These are phyloP conservation scores for Myzus persicae DNA, from an alignment of 1,140 invertebrate species.

Conservation along the genomic window DNA sequence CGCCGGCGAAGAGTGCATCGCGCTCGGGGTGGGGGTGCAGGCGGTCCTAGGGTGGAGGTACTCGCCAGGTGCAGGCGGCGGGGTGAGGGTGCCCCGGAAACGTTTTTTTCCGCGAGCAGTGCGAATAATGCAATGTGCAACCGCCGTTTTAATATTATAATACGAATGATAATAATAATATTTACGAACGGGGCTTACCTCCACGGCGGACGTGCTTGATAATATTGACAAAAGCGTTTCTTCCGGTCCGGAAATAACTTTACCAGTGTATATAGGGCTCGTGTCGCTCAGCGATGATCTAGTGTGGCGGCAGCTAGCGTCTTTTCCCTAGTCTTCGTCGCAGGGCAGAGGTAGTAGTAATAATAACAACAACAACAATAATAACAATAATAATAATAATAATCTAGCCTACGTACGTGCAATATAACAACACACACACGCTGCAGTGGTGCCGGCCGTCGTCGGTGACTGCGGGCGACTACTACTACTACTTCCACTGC, in stretches of 20 bases:
- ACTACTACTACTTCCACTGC: conserved; percentile 19
- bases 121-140: not conserved
- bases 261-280: not conserved
- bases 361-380: not conserved
- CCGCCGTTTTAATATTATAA: not conserved
- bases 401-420: conserved; percentile 8
- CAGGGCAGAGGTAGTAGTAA: too few species aligned
- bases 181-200: conserved; percentile 1
- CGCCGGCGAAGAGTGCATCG: conserved; percentile 32
- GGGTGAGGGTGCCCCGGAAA: not conserved
- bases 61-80: not conserved
- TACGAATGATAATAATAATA: not conserved
- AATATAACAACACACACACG: not conserved
- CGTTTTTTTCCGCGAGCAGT: not conserved
- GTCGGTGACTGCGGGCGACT: conserved; percentile 49
- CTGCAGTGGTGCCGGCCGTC: conserved; percentile 43
- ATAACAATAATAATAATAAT: not conserved
- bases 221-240: not conserved
- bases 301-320: not conserved
- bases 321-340: not conserved
- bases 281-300: not conserved
- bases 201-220: not conserved
- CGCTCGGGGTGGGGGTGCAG: not conserved
- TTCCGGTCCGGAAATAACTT: not conserved
- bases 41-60: not conserved